Base-by-base conservation (phyloP, 1,140 invertebrate species). In the Cataglyphis hispanica region DNA sequence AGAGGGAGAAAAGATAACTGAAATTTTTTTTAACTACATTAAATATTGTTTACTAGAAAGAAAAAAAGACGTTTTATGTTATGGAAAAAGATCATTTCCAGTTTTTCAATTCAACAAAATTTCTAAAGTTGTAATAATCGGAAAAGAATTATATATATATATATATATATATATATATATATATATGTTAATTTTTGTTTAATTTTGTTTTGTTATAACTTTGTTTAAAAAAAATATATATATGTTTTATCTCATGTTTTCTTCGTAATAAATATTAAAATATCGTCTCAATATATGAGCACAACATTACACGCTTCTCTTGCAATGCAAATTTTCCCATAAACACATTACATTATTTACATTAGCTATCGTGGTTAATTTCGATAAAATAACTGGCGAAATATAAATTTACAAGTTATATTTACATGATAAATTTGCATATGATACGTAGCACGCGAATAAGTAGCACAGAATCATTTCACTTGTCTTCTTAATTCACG, bases 401-500 rank as follows among this genome's bases (percentile, higher is more conserved):
- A 58, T 6, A 0, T 6, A 22, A 31, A 46, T 46, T 46, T 27
- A 10, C 1, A 16, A 43, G 19, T 80, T 50, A 50, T 6, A 50
- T 46, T 2, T 10, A 22, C 2, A 46, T 19, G 46, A 50, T 13
- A 61, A 83, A 60, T 83, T 60, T 58, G 13, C 64, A 11, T 31
- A 58, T 16, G 37, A 70, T 56, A 50, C 2, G 50, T 31, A 40
- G 31, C 66, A 27, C 4, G 19, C 13, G 25, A 72, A 81, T 70
- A 70, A 81, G 25, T 72, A 37, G 37, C 19, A 11, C 19, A 11
- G 13, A 61, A 74, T 83, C 53, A 43, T 56, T 70, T 63, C 22
- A 76, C 64, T 66, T 72, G 78, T 83, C 58, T 84, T 74, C 25
- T 69, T 16, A 56, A 84, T 22, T 19, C 80, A 31, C 53, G 19